Evolutionary conservation across 35 echinoderm and acorn worm species (phyloP), one percentile per base, ranked within the genome.

Genomic region (Ptychodera flava): DNA sequence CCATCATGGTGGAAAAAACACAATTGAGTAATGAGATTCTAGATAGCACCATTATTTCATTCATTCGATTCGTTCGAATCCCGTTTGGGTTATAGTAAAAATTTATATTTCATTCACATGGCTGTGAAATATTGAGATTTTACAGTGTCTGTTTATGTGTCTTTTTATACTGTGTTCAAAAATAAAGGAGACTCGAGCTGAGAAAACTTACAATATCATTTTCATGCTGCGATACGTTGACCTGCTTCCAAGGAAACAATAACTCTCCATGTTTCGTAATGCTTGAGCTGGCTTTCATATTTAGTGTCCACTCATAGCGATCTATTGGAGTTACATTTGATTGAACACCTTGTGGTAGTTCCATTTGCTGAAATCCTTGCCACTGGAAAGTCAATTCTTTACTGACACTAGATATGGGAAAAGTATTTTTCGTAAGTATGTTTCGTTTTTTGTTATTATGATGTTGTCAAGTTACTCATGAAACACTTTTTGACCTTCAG

Each of bases 171-270:
- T n/a, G n/a, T n/a, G n/a, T n/a, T n/a, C n/a, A n/a, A n/a, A n/a
- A n/a, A n/a, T n/a, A n/a, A n/a, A n/a, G n/a, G n/a, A n/a, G n/a
- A n/a, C n/a, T n/a, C n/a, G n/a, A n/a, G n/a, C n/a, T n/a, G n/a
- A 64, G 22, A 64, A 64, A 64, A 64, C 76, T 32, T 78, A 90
- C 88, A 64, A 22, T 12, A 64, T 22, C 45, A 64, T 22, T 64
- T 6, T 64, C 45, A 64, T 64, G 6, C 6, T 22, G 6, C 6
- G 45, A 31, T 33, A 38, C 22, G 45, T 64, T 64, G 45, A 64
- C 22, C 45, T 22, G 45, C 22, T 12, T 12, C 45, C 45, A 64
- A 64, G 45, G 45, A 64, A 64, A 22, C 22, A 64, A 64, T 64
- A 64, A 64, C 45, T 64, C 45, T 22, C 45, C 45, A 64, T 64